Base-by-base conservation (phyloP, 2,888 invertebrate species). In the Drosophila fungiperda region DNA sequence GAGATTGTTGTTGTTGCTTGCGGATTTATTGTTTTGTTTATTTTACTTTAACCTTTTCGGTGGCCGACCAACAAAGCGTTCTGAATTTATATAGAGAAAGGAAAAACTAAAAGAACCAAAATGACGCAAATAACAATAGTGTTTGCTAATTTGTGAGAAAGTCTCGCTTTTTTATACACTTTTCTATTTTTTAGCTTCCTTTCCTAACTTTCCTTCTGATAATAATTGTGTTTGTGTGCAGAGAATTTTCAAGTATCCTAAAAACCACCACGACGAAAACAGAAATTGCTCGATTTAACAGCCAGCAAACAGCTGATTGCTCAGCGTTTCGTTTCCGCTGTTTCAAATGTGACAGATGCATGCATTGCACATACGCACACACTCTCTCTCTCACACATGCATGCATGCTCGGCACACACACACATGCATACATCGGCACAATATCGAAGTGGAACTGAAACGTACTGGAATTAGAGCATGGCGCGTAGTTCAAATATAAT, bases 71-170 rank as follows among this genome's bases (percentile, higher is more conserved):
- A 68, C 55, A 40, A 55, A 65, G 48, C 38, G 55, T 53, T 65
- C 40, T 61, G 58, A 82, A 63, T 73, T 73, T 78, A 49, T 73
- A 50, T 53, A 42, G 71, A 67, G 71, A 80, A 78, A 68, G 83
- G 74, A 79, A 67, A 88, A 88, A 88, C 87, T 81, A 84, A 84
- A 84, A 84, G 83, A 84, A 84, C 83, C 76, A 88, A 83, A 83
- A 83, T 69, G 68, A 73, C 82, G 73, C 83, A 70, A 83, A 82
- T 60, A 60, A 69, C 73, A 71, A 67, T 72, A 42, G 45, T 50
- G 49, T 55, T 58, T 40, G 62, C 63, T 35, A 58, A 66, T 45
- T 61, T 53, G 53, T 59, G 42, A 48, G 4, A 42, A 53, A 66
- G 50, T 48, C 12, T 55, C 63, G n/a, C 15, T 52, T 76, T 59